These are phyloP conservation scores for Parapristionchus giblindavisi DNA, from an alignment of 2,888 invertebrate genomes.

Conservation along the genomic window DNA sequence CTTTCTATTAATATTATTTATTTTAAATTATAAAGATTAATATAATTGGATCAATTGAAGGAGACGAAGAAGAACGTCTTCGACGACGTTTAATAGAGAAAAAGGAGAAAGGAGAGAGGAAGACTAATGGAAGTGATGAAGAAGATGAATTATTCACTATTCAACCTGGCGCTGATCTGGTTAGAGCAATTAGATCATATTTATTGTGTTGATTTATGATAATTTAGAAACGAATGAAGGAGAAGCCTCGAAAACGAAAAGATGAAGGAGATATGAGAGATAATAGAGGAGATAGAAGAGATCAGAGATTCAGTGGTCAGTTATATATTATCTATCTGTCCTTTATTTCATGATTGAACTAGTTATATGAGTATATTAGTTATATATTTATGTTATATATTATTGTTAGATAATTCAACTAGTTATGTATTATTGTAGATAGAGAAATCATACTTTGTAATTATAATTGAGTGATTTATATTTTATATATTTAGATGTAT, in stretches of 20 bases:
- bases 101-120: slow-evolving; percentile 38
- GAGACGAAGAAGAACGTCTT: slow-evolving; percentile 38
- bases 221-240: too few species aligned
- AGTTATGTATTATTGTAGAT: too few species aligned
- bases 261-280: slow-evolving; percentile 25
- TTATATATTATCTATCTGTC: too few species aligned
- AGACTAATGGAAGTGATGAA: slow-evolving; percentile 47
- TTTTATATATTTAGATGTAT: too few species aligned
- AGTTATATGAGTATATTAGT: too few species aligned
- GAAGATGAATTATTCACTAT: slow-evolving; percentile 55
- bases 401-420: too few species aligned
- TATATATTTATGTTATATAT: too few species aligned
- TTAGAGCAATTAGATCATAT: too few species aligned
- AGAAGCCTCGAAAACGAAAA: slow-evolving; percentile 24
- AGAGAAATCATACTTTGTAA: too few species aligned
- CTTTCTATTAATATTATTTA: neutral
- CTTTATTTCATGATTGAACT: too few species aligned
- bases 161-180: slow-evolving; percentile 48
- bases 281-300: slow-evolving; percentile 8
- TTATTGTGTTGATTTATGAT: too few species aligned
- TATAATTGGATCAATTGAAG: neutral
- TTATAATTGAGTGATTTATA: too few species aligned
- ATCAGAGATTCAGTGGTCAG: slow-evolving; percentile 26
- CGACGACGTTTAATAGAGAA: slow-evolving; percentile 36
- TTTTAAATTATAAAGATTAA: neutral